Evolutionary conservation across 2,888 invertebrate species (phyloP), one percentile per base, ranked within the genome.

Genomic region (Mermis nigrescens): DNA sequence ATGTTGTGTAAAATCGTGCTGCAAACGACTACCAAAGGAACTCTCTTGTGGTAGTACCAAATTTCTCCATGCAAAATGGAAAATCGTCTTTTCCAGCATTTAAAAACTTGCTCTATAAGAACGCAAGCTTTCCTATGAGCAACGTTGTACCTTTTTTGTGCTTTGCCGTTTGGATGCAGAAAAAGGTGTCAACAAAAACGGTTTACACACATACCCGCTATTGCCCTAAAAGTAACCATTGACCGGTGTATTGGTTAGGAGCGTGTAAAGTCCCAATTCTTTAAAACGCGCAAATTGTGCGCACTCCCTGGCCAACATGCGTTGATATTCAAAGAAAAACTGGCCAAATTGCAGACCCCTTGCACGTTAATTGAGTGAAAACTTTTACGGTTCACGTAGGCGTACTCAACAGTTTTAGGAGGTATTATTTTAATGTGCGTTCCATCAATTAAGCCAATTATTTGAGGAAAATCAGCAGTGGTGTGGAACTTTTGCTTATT

Each of bases 231-330:
- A 38, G 19, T 12, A 12, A 12, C 38, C 38, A 38, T 19, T 38
- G 38, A 38, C 12, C 38, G 7, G 12, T 12, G 12, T 38, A 7
- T 7, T 19, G 12, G 7, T 19, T 19, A 38, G 38, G 12, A 12
- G 7, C 19, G 12, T 7, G 19, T 19, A 7, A 7, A 19, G 19
- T 12, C 12, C 38, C 7, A 19, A 38, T 38, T 26, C 28, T 4
- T 53, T 38, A 64, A 64, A 3, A 67, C 62, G 32, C 63, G 61
- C 22, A 54, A 46, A 29, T 67, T 65, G 58, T 66, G 64, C 1
- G 62, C 60, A 22, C 61, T 54, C 1, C 66, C 67, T 1, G 66
- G 65, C 63, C 63, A 67, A 51, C 63, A 60, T 12, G 59, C 65
- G 15, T 58, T 58, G 26, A 63, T 54, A 55, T 64, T 64, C 0